These are phyloP conservation scores for Hormaphis cornu DNA, from an alignment of 1,140 invertebrate genomes.

Conservation along the genomic window DNA sequence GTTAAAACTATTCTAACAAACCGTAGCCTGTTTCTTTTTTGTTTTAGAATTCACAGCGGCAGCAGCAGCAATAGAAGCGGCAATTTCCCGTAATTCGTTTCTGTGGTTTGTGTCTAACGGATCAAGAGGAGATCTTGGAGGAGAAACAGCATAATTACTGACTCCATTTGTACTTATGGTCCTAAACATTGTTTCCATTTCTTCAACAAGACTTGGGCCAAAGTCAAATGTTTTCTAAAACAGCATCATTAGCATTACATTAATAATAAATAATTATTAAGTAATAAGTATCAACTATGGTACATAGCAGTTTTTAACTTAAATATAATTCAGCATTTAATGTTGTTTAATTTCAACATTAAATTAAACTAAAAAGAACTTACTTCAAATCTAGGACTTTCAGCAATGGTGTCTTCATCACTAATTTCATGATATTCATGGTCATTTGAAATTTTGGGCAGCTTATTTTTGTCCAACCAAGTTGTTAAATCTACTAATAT, in stretches of 20 bases:
- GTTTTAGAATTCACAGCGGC: slow-evolving; percentile 42
- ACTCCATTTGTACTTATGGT: slow-evolving; percentile 48
- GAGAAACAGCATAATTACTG: slow-evolving; percentile 38
- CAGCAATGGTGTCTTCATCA: slow-evolving; percentile 62
- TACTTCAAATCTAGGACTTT: slow-evolving; percentile 48
- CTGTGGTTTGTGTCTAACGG: slow-evolving; percentile 53
- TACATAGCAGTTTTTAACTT: background rate
- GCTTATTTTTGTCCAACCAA: slow-evolving; percentile 19
- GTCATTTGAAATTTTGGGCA: slow-evolving; percentile 35
- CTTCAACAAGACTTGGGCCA: slow-evolving; percentile 84
- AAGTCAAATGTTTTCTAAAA: slow-evolving; percentile 75
- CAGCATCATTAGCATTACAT: too few relatives aligned
- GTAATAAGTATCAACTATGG: background rate
- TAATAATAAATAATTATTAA: slow-evolving; percentile 33
- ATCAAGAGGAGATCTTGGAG: slow-evolving; percentile 49
- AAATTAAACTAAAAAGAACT: slow-evolving; percentile 9
- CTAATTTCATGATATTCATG: slow-evolving; percentile 84
- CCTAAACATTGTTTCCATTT: slow-evolving; percentile 90
- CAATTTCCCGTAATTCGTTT: slow-evolving; percentile 65
- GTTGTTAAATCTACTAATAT: background rate
- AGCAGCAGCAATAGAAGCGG: slow-evolving; percentile 40
- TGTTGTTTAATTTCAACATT: background rate
- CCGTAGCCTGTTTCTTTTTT: slow-evolving; percentile 68
- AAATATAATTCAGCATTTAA: background rate
- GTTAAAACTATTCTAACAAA: slow-evolving; percentile 43